Evolutionary conservation across 1,140 invertebrate genomes (phyloP).

Genomic region (Psilanteris sp.): DNA sequence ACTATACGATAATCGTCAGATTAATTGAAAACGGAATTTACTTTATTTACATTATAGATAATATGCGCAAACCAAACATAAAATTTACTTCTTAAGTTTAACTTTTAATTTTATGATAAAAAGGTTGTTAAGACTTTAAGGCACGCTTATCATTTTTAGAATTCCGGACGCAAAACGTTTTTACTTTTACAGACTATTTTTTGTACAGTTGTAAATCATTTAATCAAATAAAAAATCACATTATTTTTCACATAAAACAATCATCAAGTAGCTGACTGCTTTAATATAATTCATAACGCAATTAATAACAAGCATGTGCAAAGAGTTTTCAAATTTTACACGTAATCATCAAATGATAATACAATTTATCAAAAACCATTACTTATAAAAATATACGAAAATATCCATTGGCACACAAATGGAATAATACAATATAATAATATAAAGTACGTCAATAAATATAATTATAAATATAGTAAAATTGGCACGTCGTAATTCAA

Average conservation of each 20-base stretch:
- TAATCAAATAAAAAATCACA: too few species aligned
- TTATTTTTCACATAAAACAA: too few species aligned
- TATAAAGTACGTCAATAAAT: slow-evolving; percentile 4
- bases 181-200: too few species aligned
- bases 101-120: too few species aligned
- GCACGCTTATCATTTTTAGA: slow-evolving; percentile 33
- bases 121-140: too few species aligned
- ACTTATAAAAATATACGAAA: slow-evolving; percentile 11
- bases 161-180: slow-evolving; percentile 13
- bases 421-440: slow-evolving; percentile 34
- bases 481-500: slow-evolving; percentile 43
- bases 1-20: slow-evolving; percentile 20
- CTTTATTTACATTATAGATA: slow-evolving; percentile 42
- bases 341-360: neutral
- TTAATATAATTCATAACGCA: neutral
- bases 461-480: slow-evolving; percentile 40
- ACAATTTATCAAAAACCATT: neutral
- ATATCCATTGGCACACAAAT: slow-evolving; percentile 43
- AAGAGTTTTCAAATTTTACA: neutral
- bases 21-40: slow-evolving; percentile 16
- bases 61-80: too few species aligned
- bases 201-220: too few species aligned
- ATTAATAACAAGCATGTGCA: neutral
- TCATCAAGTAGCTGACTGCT: neutral
- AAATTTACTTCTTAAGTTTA: too few species aligned